A percentile compares a stretch with the other conserved stretches of the same genome.
phyloP scores from a whole-genome alignment of 2,797 vertebrate genomes.

The Oryzias sinensis region DNA sequence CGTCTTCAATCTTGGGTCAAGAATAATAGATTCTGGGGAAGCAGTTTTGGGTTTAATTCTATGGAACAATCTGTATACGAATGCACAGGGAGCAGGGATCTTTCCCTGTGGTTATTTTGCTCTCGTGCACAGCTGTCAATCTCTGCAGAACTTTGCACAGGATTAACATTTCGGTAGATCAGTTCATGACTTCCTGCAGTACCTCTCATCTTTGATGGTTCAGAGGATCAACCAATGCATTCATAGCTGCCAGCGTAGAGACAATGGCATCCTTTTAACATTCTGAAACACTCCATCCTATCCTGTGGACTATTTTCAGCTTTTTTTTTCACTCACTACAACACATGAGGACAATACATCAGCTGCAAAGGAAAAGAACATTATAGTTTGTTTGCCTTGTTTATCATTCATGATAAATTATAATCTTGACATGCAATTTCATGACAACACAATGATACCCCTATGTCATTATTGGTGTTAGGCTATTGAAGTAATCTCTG shows the following conservation, averaged over 20 bases:
- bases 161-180: neutral
- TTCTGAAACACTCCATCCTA: too few relatives aligned
- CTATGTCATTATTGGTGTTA: too few relatives aligned
- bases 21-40: neutral
- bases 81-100: slow-evolving; percentile 1
- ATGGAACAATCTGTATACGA: neutral
- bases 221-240: slow-evolving; percentile 19
- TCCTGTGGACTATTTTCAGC: too few relatives aligned
- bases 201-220: slow-evolving; percentile 22
- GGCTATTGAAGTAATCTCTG: too few relatives aligned
- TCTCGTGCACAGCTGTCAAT: neutral
- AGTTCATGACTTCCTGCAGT: neutral
- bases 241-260: neutral
- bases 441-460: too few relatives aligned
- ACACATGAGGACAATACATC: too few relatives aligned
- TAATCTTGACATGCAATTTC: too few relatives aligned
- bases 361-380: too few relatives aligned
- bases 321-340: too few relatives aligned
- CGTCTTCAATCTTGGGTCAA: neutral
- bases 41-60: neutral
- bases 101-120: neutral
- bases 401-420: too few relatives aligned
- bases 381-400: too few relatives aligned
- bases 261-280: neutral
- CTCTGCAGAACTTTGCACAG: neutral